These are phyloP conservation scores for Heliconius eleuchia DNA, from an alignment of 1,140 invertebrate species.

Conservation along the genomic window DNA sequence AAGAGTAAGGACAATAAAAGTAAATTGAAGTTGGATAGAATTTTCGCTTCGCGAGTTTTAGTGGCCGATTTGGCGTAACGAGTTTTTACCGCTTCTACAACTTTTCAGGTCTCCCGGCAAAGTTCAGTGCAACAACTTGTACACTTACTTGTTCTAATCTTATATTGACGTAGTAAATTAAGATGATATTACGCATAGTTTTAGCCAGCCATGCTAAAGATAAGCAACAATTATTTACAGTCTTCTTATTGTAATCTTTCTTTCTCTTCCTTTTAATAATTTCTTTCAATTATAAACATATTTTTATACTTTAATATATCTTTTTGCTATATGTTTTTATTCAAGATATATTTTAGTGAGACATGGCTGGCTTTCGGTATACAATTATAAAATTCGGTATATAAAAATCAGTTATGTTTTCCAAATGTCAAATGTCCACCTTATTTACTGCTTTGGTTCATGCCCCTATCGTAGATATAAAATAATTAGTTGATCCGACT, in stretches of 20 bases:
- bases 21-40: conserved; percentile 80
- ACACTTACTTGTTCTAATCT: conserved; percentile 28
- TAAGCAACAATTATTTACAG: background rate
- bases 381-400: too few relatives aligned
- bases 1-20: conserved; percentile 78
- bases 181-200: background rate
- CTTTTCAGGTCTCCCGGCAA: conserved; percentile 62
- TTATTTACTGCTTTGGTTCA: too few relatives aligned
- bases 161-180: conserved; percentile 4
- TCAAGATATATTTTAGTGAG: too few relatives aligned
- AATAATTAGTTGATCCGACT: too few relatives aligned
- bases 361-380: too few relatives aligned
- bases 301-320: too few relatives aligned
- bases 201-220: background rate
- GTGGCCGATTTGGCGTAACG: conserved; percentile 76
- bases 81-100: conserved; percentile 78
- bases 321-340: too few relatives aligned
- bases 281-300: too few relatives aligned
- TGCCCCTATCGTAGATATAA: too few relatives aligned
- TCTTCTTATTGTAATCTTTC: background rate
- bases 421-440: too few relatives aligned
- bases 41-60: conserved; percentile 80
- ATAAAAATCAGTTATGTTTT: too few relatives aligned
- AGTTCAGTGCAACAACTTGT: conserved; percentile 41
- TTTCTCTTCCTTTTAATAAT: too few relatives aligned